Base-by-base conservation (phyloP, 2,888 invertebrate genomes). In the Proisotoma minuta region DNA sequence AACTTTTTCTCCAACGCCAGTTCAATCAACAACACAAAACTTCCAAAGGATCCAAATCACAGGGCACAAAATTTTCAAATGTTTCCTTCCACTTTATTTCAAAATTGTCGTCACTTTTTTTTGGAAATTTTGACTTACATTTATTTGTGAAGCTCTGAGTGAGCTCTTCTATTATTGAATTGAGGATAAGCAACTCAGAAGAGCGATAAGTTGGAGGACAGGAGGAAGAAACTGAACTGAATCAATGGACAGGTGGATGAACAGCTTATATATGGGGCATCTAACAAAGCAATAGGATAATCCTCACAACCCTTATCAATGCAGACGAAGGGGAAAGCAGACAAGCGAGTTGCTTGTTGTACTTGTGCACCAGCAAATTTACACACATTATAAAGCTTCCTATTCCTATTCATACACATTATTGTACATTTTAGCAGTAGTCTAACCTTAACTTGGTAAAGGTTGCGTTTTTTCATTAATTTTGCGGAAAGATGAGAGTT, bases 241-340 rank as follows among this genome's bases (percentile, higher is more conserved):
- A 70, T 70, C 69, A 70, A 69, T 69, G 69, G 68, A 70, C 68
- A 73, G 68, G 66, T 70, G 66, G 65, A 63, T 68, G 65, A 69
- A 66, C 66, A 66, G 63, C 69, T 71, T 73, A 71, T 73, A 73
- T 73, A 73, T 71, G 64, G 54, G 62, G 59, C 58, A 59, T 61
- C 60, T 63, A 69, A 54, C 43, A n/a, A 12, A 5, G 15, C 34
- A 34, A 43, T 20, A 20, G 15, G 18, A 18, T 4, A n/a, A 12
- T 43, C 20, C 34, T 34, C 15, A 54, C 20, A 54, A 29, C 43
- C 43, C 43, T 43, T 43, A 43, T 43, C 43, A 43, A 43, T 15
- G 20, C 43, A 20, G 56, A 56, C 29, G 56, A 56, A 56, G 56
- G 56, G 56, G 56, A 56, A 56, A 56, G 56, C 56, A 56, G 56